These are phyloP conservation scores for Gila robusta DNA, from an alignment of 2,797 vertebrate species.

Conservation along the genomic window DNA sequence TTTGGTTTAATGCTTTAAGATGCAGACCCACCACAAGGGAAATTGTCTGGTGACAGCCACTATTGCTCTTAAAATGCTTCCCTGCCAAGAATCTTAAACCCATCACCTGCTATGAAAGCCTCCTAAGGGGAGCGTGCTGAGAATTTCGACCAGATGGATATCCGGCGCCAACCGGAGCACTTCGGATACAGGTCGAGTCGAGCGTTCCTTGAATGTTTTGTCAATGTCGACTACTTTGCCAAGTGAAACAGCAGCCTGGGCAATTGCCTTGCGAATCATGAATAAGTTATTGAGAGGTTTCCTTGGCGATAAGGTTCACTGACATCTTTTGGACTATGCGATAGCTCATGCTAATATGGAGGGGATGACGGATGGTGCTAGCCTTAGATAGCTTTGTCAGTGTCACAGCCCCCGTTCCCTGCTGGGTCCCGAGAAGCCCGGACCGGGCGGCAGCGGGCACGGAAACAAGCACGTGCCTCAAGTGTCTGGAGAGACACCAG, in stretches of 20 bases:
- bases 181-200: conserved; percentile 46
- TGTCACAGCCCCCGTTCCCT: conserved; percentile 58
- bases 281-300: conserved; percentile 70
- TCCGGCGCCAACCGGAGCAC: conserved; percentile 39
- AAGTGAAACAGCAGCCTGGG: conserved; percentile 58
- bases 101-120: conserved; percentile 54
- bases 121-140: conserved; percentile 42
- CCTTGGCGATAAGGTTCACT: conserved; percentile 66
- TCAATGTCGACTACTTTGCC: conserved; percentile 63
- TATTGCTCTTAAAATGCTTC: conserved; percentile 56
- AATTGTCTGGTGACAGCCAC: conserved; percentile 53
- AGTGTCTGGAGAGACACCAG: conserved; percentile 25
- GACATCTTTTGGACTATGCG: conserved; percentile 63
- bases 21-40: conserved; percentile 51
- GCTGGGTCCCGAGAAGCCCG: conserved; percentile 38
- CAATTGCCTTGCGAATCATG: conserved; percentile 63
- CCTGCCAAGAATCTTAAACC: conserved; percentile 59
- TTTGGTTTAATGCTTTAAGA: conserved; percentile 53
- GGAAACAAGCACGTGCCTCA: conserved; percentile 26
- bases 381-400: conserved; percentile 65
- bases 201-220: conserved; percentile 63
- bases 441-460: conserved; percentile 36
- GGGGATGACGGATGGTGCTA: conserved; percentile 60
- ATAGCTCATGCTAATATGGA: conserved; percentile 67
- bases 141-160: conserved; percentile 59